phyloP scores from a whole-genome alignment of 2,888 invertebrate genomes.

The Thecocarcelia acutangulata region DNA sequence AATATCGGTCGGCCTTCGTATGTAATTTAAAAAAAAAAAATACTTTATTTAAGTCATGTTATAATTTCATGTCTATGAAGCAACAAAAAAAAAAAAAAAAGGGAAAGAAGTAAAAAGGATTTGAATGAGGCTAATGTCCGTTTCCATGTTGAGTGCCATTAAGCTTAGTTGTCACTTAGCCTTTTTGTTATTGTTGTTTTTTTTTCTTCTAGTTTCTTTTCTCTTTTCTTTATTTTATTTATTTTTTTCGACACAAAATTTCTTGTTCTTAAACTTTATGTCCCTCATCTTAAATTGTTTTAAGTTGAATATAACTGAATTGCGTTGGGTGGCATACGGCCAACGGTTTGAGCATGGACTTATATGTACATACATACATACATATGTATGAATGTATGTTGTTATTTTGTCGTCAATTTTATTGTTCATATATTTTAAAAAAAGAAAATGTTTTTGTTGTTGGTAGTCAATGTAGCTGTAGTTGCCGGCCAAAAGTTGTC shows the following conservation, averaged over 20 bases:
- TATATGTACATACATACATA: not conserved
- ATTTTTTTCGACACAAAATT: conserved; percentile 23
- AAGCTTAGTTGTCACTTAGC: conserved; percentile 80
- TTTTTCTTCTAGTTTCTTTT: conserved; percentile 18
- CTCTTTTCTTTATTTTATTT: conserved; percentile 33
- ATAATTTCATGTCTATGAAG: conserved; percentile 37
- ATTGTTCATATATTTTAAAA: conserved; percentile 49
- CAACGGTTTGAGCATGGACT: too few species aligned
- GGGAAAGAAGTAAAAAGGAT: conserved; percentile 28
- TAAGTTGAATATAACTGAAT: conserved; percentile 8
- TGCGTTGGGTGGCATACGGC: not conserved
- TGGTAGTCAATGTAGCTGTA: conserved; percentile 15
- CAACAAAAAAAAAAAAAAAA: conserved; percentile 1
- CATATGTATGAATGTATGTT: not conserved
- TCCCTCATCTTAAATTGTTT: conserved; percentile 35
- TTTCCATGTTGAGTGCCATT: conserved; percentile 80
- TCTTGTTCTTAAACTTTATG: conserved; percentile 36
- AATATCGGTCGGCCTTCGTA: conserved; percentile 9
- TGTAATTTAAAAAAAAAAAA: not conserved
- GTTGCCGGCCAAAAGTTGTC: conserved; percentile 50
- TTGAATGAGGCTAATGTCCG: conserved; percentile 80
- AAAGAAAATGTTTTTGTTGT: not conserved
- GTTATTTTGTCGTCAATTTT: conserved; percentile 62
- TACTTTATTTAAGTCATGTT: conserved; percentile 17
- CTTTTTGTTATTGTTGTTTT: conserved; percentile 73